phyloP scores from a whole-genome alignment of 1,140 invertebrate genomes.

The Reticulitermes speratus region DNA sequence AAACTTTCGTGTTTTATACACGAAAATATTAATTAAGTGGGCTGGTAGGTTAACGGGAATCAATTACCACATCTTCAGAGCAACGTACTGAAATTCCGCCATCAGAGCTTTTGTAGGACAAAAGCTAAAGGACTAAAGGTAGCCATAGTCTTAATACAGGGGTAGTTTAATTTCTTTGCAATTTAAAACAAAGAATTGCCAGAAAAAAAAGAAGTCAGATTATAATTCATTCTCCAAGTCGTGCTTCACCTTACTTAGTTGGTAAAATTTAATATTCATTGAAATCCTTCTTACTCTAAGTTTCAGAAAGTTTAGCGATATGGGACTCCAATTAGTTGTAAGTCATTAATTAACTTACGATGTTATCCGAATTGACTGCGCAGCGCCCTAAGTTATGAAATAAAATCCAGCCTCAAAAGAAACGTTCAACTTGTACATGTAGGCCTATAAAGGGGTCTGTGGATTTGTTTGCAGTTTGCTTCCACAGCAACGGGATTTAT shows the following conservation, averaged over 20 bases:
- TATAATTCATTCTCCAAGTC: neutral
- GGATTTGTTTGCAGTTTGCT: too few species aligned
- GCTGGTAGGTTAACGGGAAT: too few species aligned
- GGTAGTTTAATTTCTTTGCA: neutral
- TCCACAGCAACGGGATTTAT: too few species aligned
- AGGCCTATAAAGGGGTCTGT: too few species aligned
- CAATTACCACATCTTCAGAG: too few species aligned
- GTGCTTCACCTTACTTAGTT: neutral
- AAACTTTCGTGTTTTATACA: too few species aligned
- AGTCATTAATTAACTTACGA: constrained; percentile 11
- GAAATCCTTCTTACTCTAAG: constrained; percentile 6
- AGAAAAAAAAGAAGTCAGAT: neutral
- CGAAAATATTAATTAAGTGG: too few species aligned
- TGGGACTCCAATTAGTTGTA: constrained; percentile 1
- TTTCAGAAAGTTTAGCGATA: neutral
- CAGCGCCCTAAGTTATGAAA: neutral
- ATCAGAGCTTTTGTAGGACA: too few species aligned
- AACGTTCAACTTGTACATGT: neutral
- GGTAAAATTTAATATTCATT: constrained; percentile 18
- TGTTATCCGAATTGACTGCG: neutral
- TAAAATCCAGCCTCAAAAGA: neutral
- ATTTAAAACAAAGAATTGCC: neutral
- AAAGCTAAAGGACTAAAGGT: neutral
- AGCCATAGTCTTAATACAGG: neutral
- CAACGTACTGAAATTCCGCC: too few species aligned